Evolutionary conservation across 2,797 vertebrate species (phyloP).

Genomic region (Melanogrammus aeglefinus): DNA sequence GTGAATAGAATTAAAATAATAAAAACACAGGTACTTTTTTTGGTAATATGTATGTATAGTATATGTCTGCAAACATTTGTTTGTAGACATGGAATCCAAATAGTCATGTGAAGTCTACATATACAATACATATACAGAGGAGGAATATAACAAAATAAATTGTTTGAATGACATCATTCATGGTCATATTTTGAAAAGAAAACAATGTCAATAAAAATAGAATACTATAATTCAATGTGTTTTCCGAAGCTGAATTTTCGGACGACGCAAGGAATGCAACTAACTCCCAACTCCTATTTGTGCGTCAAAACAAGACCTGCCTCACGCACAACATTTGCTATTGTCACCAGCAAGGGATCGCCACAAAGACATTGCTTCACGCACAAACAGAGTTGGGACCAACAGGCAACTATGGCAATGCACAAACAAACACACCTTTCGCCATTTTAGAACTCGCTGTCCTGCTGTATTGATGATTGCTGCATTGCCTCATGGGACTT

Average conservation of each 20-base stretch:
- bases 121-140: neutral
- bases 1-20: neutral
- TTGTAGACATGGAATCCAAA: neutral
- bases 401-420: constrained; percentile 33
- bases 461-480: neutral
- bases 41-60: constrained; percentile 1
- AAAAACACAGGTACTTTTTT: constrained; percentile 3
- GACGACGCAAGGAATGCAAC: neutral
- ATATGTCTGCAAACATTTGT: neutral
- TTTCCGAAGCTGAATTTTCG: constrained; percentile 50
- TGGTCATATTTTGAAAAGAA: neutral
- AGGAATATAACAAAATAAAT: neutral
- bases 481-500: neutral
- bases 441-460: constrained; percentile 27
- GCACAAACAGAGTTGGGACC: constrained; percentile 57
- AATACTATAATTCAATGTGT: neutral
- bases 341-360: constrained; percentile 15
- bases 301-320: constrained; percentile 36
- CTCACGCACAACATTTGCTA: constrained; percentile 31
- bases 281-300: constrained; percentile 48
- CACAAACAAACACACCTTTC: constrained; percentile 17
- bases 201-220: neutral
- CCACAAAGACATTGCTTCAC: constrained; percentile 39
- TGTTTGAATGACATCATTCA: constrained; percentile 1
- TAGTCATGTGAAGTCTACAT: neutral